These are phyloP conservation scores for Oedothorax gibbosus DNA, from an alignment of 1,140 invertebrate species.

Conservation along the genomic window DNA sequence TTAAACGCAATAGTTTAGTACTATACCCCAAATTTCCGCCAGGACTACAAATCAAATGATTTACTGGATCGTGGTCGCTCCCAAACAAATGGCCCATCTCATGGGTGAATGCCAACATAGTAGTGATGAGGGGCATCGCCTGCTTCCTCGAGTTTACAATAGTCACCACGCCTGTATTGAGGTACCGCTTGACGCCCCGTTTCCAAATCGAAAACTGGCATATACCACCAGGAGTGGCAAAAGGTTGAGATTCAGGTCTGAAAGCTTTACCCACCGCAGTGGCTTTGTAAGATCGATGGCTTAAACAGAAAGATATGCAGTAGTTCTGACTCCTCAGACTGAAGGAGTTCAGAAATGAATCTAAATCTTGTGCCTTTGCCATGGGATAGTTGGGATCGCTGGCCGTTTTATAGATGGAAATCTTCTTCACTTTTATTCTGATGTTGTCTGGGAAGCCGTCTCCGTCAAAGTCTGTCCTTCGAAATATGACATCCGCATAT, in stretches of 20 bases:
- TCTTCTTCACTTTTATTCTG: conserved; percentile 11
- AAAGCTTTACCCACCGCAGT: conserved; percentile 4
- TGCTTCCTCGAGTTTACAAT: neutral
- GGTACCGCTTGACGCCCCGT: neutral
- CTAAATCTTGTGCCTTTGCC: neutral
- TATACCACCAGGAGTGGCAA: neutral
- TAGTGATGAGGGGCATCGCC: neutral
- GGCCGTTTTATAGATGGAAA: conserved; percentile 14
- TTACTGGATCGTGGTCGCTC: conserved; percentile 28
- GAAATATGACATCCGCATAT: conserved; percentile 20
- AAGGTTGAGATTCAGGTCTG: neutral
- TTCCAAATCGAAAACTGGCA: conserved; percentile 4
- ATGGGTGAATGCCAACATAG: conserved; percentile 7
- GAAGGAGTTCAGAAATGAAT: neutral
- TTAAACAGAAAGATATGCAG: conserved; percentile 19
- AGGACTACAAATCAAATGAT: conserved; percentile 19
- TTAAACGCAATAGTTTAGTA: neutral
- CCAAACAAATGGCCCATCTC: conserved; percentile 44
- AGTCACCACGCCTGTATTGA: conserved; percentile 30
- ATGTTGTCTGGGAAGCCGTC: conserved; percentile 17
- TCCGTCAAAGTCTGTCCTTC: conserved; percentile 26
- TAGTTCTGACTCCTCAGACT: neutral
- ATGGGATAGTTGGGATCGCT: conserved; percentile 19
- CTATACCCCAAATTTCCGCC: neutral
- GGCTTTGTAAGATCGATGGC: neutral